Conservation (phyloP, 2,888 invertebrate species). For the Digitonthophagus gazella region DNA sequence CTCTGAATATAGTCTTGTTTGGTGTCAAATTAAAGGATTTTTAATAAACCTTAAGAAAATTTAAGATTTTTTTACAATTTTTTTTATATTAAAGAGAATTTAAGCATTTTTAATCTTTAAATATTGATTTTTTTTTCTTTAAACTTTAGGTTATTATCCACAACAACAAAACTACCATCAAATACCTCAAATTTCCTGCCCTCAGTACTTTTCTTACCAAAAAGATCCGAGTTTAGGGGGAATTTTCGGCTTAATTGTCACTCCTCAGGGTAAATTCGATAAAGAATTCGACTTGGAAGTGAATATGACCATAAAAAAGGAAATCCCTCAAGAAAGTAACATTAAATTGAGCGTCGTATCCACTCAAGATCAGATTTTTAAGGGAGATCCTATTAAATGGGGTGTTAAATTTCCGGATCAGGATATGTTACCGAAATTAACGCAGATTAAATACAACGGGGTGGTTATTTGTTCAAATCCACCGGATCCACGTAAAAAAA, state of each 20-base stretch:
- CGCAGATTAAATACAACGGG: constrained; percentile 39
- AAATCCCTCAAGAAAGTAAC: constrained; percentile 23
- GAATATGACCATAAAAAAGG: constrained; percentile 31
- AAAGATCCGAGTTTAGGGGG: constrained; percentile 22
- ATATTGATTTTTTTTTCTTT: too few relatives aligned
- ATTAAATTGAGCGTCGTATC: constrained; percentile 21
- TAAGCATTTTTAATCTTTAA: too few relatives aligned
- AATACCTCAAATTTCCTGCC: constrained; percentile 39
- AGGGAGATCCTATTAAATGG: constrained; percentile 18
- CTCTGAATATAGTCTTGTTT: too few relatives aligned
- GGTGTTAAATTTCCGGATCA: constrained; percentile 37
- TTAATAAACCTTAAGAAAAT: too few relatives aligned
- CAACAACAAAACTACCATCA: not conserved
- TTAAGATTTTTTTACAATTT: too few relatives aligned
- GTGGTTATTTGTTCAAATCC: constrained; percentile 39
- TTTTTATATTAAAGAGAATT: too few relatives aligned
- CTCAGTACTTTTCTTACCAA: constrained; percentile 37
- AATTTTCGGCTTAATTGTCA: constrained; percentile 28
- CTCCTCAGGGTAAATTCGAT: constrained; percentile 29
- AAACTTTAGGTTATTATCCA: too few relatives aligned
- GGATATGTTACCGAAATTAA: constrained; percentile 40
- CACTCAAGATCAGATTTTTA: constrained; percentile 20
- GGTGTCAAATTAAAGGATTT: too few relatives aligned
- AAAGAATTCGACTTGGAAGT: constrained; percentile 28
- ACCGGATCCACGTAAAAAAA: constrained; percentile 25